Percentiles rank a stretch among this genome's conserved stretches.
These are phyloP conservation scores for Orthosia cruda DNA, from an alignment of 2,888 invertebrate genomes.

Conservation along the genomic window DNA sequence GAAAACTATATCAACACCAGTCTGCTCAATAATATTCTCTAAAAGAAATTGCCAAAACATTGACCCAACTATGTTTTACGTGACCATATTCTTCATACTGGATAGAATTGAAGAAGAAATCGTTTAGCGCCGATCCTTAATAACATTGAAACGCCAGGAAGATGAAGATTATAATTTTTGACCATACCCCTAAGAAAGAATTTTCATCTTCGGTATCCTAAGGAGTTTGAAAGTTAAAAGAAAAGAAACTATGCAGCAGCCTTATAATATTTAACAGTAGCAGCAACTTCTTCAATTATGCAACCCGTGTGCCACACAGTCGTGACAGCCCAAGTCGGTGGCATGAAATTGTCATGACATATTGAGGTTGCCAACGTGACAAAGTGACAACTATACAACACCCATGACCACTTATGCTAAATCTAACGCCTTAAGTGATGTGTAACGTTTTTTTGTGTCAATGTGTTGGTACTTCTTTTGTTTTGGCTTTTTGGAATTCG, in stretches of 20 bases:
- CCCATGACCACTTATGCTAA: constrained; percentile 50
- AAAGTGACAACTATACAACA: constrained; percentile 61
- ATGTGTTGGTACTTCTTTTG: constrained; percentile 25
- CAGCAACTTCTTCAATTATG: constrained; percentile 69
- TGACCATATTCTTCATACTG: too few species aligned
- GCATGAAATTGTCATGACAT: constrained; percentile 75
- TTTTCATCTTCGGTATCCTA: constrained; percentile 11
- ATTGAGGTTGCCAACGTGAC: constrained; percentile 76
- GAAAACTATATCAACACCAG: not conserved
- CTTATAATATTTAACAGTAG: constrained; percentile 23
- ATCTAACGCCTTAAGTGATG: constrained; percentile 30
- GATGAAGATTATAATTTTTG: not conserved
- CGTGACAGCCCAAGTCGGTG: constrained; percentile 73
- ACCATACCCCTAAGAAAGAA: constrained; percentile 3
- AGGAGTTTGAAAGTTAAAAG: constrained; percentile 18
- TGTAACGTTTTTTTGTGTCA: constrained; percentile 48
- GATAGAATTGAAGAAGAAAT: too few species aligned
- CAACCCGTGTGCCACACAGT: constrained; percentile 72
- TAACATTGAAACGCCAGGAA: too few species aligned
- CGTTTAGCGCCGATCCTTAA: too few species aligned
- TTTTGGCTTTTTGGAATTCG: constrained; percentile 8
- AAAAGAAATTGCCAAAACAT: too few species aligned
- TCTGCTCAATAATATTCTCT: not conserved
- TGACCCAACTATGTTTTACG: too few species aligned
- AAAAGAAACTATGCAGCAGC: constrained; percentile 30